These are phyloP conservation scores for Sarcophaga variegata DNA, from an alignment of 2,888 invertebrate species.

Conservation along the genomic window DNA sequence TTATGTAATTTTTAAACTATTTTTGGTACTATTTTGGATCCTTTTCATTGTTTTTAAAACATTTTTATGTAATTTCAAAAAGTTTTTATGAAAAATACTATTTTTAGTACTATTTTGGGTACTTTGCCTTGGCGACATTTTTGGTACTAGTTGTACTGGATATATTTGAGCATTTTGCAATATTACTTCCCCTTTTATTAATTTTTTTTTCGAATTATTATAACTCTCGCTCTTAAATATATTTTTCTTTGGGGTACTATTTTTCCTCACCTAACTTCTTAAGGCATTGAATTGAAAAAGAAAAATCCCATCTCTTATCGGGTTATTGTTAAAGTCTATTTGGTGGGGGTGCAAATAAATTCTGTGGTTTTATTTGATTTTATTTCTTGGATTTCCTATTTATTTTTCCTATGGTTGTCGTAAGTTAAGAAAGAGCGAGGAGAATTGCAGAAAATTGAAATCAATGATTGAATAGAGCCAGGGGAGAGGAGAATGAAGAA, in stretches of 20 bases:
- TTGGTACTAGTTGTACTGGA: no score
- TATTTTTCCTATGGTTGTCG: conserved; percentile 1
- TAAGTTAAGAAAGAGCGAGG: conserved; percentile 1
- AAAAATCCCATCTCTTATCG: conserved; percentile 1
- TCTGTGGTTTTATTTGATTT: conserved; percentile 52
- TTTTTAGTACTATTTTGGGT: no score
- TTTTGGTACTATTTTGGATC: no score
- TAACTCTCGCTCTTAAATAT: no score
- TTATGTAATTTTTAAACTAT: no score
- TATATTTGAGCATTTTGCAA: no score
- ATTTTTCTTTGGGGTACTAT: background rate
- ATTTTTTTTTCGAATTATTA: no score
- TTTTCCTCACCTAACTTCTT: background rate
- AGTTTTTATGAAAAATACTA: no score
- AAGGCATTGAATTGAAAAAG: background rate
- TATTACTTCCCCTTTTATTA: no score
- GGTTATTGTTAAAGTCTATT: conserved; percentile 25
- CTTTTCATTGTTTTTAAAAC: no score
- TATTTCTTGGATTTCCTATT: conserved; percentile 6
- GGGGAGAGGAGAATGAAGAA: background rate
- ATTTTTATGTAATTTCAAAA: no score
- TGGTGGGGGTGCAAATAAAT: conserved; percentile 45
- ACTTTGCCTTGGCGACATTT: no score
- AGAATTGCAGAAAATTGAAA: conserved; percentile 47
- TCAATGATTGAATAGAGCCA: conserved; percentile 37